A percentile compares a stretch with the other conserved stretches of the same genome.
phyloP scores from a whole-genome alignment of 2,888 invertebrate genomes.

The Zygothrica quintamaculata region DNA sequence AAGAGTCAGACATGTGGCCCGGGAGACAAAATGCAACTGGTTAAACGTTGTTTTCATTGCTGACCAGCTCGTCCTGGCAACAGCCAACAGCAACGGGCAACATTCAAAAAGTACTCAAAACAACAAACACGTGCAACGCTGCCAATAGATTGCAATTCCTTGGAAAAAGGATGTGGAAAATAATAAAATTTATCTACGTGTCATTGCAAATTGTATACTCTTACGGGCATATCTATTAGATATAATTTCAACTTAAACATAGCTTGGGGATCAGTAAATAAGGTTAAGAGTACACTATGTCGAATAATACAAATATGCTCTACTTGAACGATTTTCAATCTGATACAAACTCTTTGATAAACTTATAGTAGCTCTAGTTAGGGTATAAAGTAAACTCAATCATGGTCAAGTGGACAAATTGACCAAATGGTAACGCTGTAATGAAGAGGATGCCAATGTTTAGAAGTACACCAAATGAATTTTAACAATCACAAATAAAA shows the following conservation, averaged over 20 bases:
- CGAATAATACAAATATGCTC: too few relatives aligned
- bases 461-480: slow-evolving; percentile 29
- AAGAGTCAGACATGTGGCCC: slow-evolving; percentile 16
- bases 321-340: too few relatives aligned
- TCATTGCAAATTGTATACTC: background rate
- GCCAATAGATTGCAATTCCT: slow-evolving; percentile 47
- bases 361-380: background rate
- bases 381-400: slow-evolving; percentile 33
- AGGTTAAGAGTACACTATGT: too few relatives aligned
- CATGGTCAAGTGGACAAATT: slow-evolving; percentile 57
- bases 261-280: too few relatives aligned
- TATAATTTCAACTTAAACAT: too few relatives aligned
- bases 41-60: slow-evolving; percentile 18
- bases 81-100: slow-evolving; percentile 25
- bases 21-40: slow-evolving; percentile 50
- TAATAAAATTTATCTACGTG: background rate
- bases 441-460: slow-evolving; percentile 31
- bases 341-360: background rate
- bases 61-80: background rate
- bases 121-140: slow-evolving; percentile 20
- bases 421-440: slow-evolving; percentile 55
- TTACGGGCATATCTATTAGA: background rate
- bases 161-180: slow-evolving; percentile 4
- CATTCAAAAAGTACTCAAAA: slow-evolving; percentile 24
- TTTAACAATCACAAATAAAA: slow-evolving; percentile 7